Evolutionary conservation across 1,140 invertebrate genomes (phyloP).

Genomic region (Aphidius gifuensis): DNA sequence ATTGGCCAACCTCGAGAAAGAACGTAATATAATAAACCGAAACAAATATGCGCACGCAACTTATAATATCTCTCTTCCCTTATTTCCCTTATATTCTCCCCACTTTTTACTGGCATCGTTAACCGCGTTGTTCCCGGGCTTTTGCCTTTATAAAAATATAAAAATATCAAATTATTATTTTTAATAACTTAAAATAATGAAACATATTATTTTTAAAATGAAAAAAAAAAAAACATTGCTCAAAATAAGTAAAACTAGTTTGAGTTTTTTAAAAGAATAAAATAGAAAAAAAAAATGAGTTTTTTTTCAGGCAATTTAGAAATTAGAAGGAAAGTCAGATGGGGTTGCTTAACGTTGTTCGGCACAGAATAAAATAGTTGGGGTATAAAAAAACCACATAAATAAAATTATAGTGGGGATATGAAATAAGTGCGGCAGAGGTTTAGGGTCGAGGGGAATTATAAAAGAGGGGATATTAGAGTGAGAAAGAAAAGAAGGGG

Average conservation of each 20-base stretch:
- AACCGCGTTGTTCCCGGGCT: slow-evolving; percentile 16
- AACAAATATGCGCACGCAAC: slow-evolving; percentile 20
- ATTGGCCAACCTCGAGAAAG: slow-evolving; percentile 13
- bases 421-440: neutral
- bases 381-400: slow-evolving; percentile 1
- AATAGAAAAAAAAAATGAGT: too few relatives aligned
- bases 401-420: slow-evolving; percentile 6
- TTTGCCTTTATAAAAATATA: neutral
- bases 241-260: neutral
- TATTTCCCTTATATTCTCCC: neutral
- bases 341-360: neutral
- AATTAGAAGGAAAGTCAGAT: neutral
- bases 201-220: neutral
- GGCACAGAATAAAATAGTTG: neutral
- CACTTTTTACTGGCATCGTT: neutral
- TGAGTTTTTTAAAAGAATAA: neutral
- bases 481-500: slow-evolving; percentile 39
- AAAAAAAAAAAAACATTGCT: neutral
- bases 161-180: too few relatives aligned
- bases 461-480: slow-evolving; percentile 29
- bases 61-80: slow-evolving; percentile 8
- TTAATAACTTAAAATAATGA: neutral
- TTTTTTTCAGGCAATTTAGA: neutral
- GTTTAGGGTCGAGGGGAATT: slow-evolving; percentile 21
- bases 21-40: slow-evolving; percentile 12